Evolutionary conservation across 2,888 invertebrate species (phyloP).

Genomic region (Uropetala carovei): DNA sequence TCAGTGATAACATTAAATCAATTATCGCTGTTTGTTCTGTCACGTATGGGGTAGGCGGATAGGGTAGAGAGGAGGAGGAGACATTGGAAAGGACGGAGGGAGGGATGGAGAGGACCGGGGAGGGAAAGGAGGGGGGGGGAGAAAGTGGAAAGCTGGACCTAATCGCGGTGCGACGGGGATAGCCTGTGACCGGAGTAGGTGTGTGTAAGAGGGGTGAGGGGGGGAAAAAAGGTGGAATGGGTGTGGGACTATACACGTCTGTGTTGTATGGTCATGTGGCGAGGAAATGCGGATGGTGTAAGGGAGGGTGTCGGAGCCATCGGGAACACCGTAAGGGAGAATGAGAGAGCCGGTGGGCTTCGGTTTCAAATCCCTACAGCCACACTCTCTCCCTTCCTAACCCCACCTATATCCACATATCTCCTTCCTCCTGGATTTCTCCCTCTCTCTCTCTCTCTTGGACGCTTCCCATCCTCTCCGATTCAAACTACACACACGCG

Average conservation of each 20-base stretch:
- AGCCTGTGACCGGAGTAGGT: too few species aligned
- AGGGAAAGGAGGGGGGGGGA: too few species aligned
- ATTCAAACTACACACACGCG: background rate
- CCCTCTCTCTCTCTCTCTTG: background rate
- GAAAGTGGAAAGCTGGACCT: too few species aligned
- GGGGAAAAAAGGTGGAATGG: too few species aligned
- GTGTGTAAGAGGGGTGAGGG: too few species aligned
- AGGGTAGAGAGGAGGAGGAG: background rate
- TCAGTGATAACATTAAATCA: slow-evolving; percentile 63
- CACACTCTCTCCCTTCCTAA: background rate
- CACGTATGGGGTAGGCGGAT: slow-evolving; percentile 43
- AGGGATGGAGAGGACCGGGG: background rate
- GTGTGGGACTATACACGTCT: too few species aligned
- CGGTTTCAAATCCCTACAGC: slow-evolving; percentile 33
- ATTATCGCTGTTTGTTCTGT: slow-evolving; percentile 58
- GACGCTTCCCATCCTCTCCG: background rate
- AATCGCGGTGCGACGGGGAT: background rate
- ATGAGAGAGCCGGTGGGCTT: slow-evolving; percentile 20
- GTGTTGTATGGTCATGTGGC: background rate
- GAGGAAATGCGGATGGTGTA: background rate
- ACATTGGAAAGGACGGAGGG: background rate
- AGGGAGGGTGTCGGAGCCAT: background rate
- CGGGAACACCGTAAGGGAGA: background rate
- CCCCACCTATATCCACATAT: slow-evolving; percentile 2
- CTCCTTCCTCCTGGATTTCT: background rate